These are phyloP conservation scores for Muscicapa striata DNA, from an alignment of 2,797 vertebrate species.

Conservation along the genomic window DNA sequence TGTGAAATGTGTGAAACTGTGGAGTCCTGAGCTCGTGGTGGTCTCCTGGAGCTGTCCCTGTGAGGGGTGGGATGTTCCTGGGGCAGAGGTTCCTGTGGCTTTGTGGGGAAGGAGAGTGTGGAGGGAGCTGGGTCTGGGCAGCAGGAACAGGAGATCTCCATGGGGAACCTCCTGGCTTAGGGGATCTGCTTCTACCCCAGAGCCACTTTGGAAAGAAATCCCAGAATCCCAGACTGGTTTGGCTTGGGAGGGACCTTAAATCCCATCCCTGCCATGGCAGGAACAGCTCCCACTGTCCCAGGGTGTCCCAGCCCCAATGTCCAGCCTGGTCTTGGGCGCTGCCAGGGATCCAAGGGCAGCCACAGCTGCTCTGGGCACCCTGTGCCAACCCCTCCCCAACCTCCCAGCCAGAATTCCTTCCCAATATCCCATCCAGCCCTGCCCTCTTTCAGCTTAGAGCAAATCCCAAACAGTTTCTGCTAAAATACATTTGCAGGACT, in stretches of 20 bases:
- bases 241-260: neutral
- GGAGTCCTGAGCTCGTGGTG: fast-evolving
- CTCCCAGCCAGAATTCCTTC: no score
- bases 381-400: no score
- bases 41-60: fast-evolving
- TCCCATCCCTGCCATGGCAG: neutral
- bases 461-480: neutral
- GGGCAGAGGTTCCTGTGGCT: no score
- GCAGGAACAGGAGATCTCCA: no score
- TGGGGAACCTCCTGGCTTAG: no score
- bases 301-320: neutral
- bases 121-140: no score
- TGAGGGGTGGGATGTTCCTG: neutral
- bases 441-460: neutral
- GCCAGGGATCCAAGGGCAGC: no score
- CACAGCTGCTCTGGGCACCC: no score
- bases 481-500: neutral
- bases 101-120: no score
- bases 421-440: neutral
- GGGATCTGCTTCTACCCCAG: no score
- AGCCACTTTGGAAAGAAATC: no score
- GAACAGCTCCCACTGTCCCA: neutral
- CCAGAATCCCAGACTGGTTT: neutral
- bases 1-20: fast-evolving
- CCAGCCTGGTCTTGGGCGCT: no score